Base-by-base conservation (phyloP, 2,888 invertebrate species). In the Ditula angustiorana region DNA sequence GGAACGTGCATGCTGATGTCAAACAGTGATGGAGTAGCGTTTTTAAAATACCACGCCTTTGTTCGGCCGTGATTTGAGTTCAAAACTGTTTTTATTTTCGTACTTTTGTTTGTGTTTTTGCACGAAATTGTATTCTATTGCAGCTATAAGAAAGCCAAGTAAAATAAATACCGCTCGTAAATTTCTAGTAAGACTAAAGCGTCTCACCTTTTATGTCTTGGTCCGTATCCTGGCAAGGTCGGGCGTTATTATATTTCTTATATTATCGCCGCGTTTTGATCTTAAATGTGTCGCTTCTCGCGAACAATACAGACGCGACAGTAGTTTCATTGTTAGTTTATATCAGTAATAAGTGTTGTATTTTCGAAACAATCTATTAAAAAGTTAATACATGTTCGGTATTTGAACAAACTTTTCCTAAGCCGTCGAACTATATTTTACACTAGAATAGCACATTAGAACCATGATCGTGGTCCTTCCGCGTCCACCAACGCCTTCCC, bases 1-100 rank as follows among this genome's bases (percentile, higher is more conserved):
- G 80, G 79, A 83, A 84, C 81, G 83, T 16, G 21, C 37, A 64
- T 64, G 58, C 53, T 59, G 64, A 62, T 63, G 44, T 44, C 41
- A 58, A 49, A 24, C 21, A 30, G 61, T 16, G 41, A 60, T 60
- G 30, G 61, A 28, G 37, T 10, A 46, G 7, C 23, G 23, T 46
- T 46, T 46, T 23, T n/a, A n/a, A 23, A n/a, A 46, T 23, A 23
- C 5, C n/a, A 8, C 16, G 2, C 19, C 8, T 41, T 41, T 41
- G 11, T 46, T 46, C n/a, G 7, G n/a, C 4, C 10, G 19, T 0
- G 5, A 5, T 5, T 7, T 21, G n/a, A 41, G 41, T 10, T 19
- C 2, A 8, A 16, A 7, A 16, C 37, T 2, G 16, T 37, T 19
- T 16, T 41, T 41, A 19, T 19, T 3, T 10, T 16, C 0, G 1